These are phyloP conservation scores for Thymallus thymallus DNA, from an alignment of 2,113 vertebrate genomes.

Conservation along the genomic window DNA sequence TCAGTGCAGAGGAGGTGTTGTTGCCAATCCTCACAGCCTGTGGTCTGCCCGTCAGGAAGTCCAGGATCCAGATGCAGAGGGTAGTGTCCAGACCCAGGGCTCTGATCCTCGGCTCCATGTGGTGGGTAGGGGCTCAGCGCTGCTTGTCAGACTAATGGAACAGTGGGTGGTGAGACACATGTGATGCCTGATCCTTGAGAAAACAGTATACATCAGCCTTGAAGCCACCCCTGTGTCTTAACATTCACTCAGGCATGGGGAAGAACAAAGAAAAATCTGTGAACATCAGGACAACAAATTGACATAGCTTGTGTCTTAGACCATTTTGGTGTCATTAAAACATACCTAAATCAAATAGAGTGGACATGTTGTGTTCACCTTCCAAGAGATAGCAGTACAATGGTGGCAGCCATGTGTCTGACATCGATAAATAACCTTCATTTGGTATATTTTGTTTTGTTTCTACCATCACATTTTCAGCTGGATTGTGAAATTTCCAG, in stretches of 20 bases:
- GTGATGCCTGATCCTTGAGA: constrained; percentile 26
- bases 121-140: constrained; percentile 34
- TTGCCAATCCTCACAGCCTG: too few species aligned
- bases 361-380: too few species aligned
- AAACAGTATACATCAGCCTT: constrained; percentile 23
- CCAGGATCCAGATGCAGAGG: too few species aligned
- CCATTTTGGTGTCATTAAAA: too few species aligned
- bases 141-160: constrained; percentile 44
- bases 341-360: too few species aligned
- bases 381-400: background rate
- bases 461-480: constrained; percentile 45
- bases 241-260: constrained; percentile 7
- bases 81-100: too few species aligned
- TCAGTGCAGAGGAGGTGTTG: too few species aligned
- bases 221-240: constrained; percentile 6
- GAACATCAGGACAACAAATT: constrained; percentile 9
- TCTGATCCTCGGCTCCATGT: constrained; percentile 21
- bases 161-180: constrained; percentile 39
- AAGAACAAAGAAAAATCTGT: constrained; percentile 13
- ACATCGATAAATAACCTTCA: constrained; percentile 28
- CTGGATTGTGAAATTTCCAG: constrained; percentile 30
- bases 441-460: constrained; percentile 24
- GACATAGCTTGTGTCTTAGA: constrained; percentile 4
- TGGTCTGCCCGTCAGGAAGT: too few species aligned
- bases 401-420: constrained; percentile 6